Evolutionary conservation across 2,113 vertebrate species (phyloP).

Genomic region (Corythaeola cristata): DNA sequence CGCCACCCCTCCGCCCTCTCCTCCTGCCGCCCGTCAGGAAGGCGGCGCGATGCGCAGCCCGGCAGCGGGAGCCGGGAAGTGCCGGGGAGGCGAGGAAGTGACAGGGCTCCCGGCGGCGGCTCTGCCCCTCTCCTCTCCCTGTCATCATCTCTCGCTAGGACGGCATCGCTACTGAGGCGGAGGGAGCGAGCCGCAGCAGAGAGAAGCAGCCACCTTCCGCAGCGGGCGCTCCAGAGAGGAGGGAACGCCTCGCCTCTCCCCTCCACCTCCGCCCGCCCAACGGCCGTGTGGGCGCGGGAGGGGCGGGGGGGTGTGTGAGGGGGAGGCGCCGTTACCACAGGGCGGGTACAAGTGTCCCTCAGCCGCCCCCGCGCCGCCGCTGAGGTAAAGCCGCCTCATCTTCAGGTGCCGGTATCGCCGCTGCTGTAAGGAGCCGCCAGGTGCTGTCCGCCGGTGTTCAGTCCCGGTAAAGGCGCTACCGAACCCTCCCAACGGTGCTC

Average conservation of each 20-base stretch:
- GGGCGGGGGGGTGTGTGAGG: not conserved
- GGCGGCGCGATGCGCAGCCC: not conserved
- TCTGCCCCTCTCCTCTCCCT: conserved; percentile 36
- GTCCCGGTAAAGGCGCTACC: no score
- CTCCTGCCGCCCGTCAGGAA: not conserved
- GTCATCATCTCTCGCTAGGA: conserved; percentile 65
- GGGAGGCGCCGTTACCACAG: not conserved
- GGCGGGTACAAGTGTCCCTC: not conserved
- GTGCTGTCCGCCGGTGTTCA: no score
- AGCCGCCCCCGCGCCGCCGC: accelerated
- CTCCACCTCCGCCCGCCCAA: not conserved
- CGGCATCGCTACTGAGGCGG: not conserved
- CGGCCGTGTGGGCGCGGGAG: not conserved
- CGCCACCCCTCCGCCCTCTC: not conserved
- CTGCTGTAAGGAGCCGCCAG: accelerated
- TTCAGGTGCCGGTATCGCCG: accelerated
- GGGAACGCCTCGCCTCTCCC: not conserved
- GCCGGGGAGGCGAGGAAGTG: not conserved
- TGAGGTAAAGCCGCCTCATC: accelerated
- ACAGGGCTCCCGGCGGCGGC: not conserved
- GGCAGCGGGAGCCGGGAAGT: not conserved
- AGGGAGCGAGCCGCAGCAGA: not conserved
- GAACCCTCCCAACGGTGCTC: not conserved
- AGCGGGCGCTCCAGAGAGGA: not conserved
- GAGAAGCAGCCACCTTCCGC: not conserved